Percentiles rank a stretch among this genome's conserved stretches.
Conservation (phyloP, 2,888 invertebrate genomes). For the Aporophyla nigra region DNA sequence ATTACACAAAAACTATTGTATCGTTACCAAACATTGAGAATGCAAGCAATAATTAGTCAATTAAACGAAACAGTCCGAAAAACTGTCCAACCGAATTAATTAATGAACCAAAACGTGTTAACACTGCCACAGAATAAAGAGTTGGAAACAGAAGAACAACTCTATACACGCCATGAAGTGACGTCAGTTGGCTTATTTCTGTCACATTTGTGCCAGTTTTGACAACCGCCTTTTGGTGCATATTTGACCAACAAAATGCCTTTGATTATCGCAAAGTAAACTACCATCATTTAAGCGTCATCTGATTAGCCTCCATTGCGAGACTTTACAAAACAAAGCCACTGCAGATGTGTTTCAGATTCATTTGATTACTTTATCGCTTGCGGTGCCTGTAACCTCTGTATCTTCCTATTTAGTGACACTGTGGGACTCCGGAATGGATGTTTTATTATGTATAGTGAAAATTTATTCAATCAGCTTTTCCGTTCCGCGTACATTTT, state of each 20-base stretch:
- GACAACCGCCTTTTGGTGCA: neutral
- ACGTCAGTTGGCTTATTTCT: neutral
- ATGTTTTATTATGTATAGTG: conserved; percentile 54
- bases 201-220: neutral
- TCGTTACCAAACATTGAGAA: conserved; percentile 48
- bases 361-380: neutral
- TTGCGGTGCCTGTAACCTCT: neutral
- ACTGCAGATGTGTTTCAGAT: neutral
- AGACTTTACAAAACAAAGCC: neutral
- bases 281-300: neutral
- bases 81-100: conserved; percentile 65
- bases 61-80: conserved; percentile 56
- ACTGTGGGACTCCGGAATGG: conserved; percentile 20
- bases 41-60: conserved; percentile 63
- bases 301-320: neutral
- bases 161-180: neutral
- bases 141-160: conserved; percentile 16
- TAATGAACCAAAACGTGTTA: conserved; percentile 67
- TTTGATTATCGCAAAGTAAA: neutral
- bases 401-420: neutral
- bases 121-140: conserved; percentile 25
- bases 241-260: neutral
- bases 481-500: conserved; percentile 32
- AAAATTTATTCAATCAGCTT: conserved; percentile 61
- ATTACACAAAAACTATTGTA: conserved; percentile 43